Conservation (phyloP, 2,888 invertebrate genomes). For the Acrocyrtus sp. region DNA sequence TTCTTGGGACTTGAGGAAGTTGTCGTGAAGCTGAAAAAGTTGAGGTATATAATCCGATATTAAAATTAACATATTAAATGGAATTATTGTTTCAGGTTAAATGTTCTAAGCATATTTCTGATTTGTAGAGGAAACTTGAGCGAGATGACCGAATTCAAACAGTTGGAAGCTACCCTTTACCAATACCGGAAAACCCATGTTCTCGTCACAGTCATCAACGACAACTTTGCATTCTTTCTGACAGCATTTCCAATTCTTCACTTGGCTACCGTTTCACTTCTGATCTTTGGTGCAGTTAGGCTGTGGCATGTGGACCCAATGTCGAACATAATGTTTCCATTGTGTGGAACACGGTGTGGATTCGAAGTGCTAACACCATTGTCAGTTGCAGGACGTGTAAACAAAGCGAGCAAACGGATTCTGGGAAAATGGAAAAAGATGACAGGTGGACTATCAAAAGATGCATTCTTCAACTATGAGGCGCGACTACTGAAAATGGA, state of each 20-base stretch:
- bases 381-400: constrained; percentile 26
- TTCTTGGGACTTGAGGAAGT: background rate
- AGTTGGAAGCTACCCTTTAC: background rate
- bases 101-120: no score
- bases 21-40: background rate
- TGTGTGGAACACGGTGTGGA: constrained; percentile 29
- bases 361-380: constrained; percentile 28
- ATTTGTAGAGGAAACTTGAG: no score
- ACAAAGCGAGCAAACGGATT: background rate
- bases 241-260: constrained; percentile 21
- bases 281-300: constrained; percentile 32
- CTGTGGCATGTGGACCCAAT: constrained; percentile 15
- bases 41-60: no score
- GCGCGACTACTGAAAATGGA: background rate
- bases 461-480: background rate
- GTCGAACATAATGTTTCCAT: constrained; percentile 34
- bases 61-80: background rate
- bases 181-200: background rate
- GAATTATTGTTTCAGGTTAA: no score
- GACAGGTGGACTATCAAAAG: no score
- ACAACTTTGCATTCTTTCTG: constrained; percentile 18
- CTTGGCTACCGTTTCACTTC: constrained; percentile 4
- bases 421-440: constrained; percentile 12
- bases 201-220: constrained; percentile 19
- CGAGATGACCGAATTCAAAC: background rate